A percentile compares a stretch with the other conserved stretches of the same genome.
Evolutionary conservation across 1,140 invertebrate genomes (phyloP).

Genomic region (Philaenus spumarius): DNA sequence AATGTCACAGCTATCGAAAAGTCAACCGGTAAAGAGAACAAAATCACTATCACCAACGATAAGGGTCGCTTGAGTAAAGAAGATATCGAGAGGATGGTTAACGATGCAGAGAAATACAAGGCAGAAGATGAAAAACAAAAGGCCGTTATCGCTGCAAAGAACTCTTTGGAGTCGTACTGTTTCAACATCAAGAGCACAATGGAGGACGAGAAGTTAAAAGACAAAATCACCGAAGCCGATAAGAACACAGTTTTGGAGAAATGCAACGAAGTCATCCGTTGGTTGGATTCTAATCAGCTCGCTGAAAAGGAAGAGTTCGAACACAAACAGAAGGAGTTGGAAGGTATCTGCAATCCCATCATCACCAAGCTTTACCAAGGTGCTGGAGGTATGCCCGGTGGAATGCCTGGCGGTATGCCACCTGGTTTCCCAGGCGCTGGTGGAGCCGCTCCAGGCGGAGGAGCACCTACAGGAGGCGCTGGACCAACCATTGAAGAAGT

Average conservation of each 20-base stretch:
- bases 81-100: slow-evolving; percentile 96
- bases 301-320: slow-evolving; percentile 92
- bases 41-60: slow-evolving; percentile 97
- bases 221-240: slow-evolving; percentile 83
- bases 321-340: slow-evolving; percentile 85
- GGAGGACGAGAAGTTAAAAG: slow-evolving; percentile 84
- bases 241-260: slow-evolving; percentile 83
- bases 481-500: slow-evolving; percentile 94
- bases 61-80: slow-evolving; percentile 94
- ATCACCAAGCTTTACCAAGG: slow-evolving; percentile 79
- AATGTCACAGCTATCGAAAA: slow-evolving; percentile 86
- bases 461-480: slow-evolving; percentile 41
- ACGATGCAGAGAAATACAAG: slow-evolving; percentile 94
- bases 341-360: slow-evolving; percentile 78
- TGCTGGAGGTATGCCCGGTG: slow-evolving; percentile 50
- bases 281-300: slow-evolving; percentile 90
- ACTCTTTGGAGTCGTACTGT: slow-evolving; percentile 91
- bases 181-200: slow-evolving; percentile 96
- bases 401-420: slow-evolving; percentile 33
- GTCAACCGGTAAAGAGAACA: slow-evolving; percentile 94
- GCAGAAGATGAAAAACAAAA: slow-evolving; percentile 88
- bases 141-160: slow-evolving; percentile 81
- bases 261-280: slow-evolving; percentile 88
- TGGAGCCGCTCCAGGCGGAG: slow-evolving; percentile 42
- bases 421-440: slow-evolving; percentile 38